These are phyloP conservation scores for Meiosimyza decipiens DNA, from an alignment of 2,888 invertebrate species.

Conservation along the genomic window DNA sequence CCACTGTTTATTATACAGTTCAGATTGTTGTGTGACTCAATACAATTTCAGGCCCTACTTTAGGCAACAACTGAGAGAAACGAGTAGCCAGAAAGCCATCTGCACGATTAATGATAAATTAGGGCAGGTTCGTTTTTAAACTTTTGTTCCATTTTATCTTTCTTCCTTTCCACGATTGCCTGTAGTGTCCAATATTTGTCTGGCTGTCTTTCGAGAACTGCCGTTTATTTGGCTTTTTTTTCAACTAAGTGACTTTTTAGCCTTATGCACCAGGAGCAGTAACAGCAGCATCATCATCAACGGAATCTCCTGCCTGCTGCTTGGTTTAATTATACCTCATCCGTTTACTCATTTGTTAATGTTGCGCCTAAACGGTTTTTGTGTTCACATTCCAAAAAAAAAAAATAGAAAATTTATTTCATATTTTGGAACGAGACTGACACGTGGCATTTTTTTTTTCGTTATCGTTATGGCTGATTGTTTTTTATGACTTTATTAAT, in stretches of 20 bases:
- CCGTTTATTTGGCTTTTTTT: slow-evolving; percentile 12
- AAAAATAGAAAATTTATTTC: background rate
- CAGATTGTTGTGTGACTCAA: no score
- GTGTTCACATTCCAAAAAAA: background rate
- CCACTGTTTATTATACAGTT: no score
- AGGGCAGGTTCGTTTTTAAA: slow-evolving; percentile 5
- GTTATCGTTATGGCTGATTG: slow-evolving; percentile 2
- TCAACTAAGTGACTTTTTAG: background rate
- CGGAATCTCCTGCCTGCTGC: background rate
- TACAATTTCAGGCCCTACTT: background rate
- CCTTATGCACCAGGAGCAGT: background rate
- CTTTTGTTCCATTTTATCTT: background rate
- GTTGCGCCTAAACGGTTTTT: slow-evolving; percentile 16
- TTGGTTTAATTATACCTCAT: background rate
- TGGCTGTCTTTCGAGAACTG: background rate
- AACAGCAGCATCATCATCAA: slow-evolving; percentile 1
- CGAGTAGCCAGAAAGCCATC: slow-evolving; percentile 19
- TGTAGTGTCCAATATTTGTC: background rate
- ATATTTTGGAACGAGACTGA: background rate
- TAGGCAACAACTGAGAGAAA: background rate
- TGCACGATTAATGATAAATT: slow-evolving; percentile 28
- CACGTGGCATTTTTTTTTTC: background rate
- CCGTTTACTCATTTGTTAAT: slow-evolving; percentile 20
- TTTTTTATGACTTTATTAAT: slow-evolving; percentile 25
- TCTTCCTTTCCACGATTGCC: background rate